Conservation (phyloP, 2,113 vertebrate species). For the Oostethus manadensis region DNA sequence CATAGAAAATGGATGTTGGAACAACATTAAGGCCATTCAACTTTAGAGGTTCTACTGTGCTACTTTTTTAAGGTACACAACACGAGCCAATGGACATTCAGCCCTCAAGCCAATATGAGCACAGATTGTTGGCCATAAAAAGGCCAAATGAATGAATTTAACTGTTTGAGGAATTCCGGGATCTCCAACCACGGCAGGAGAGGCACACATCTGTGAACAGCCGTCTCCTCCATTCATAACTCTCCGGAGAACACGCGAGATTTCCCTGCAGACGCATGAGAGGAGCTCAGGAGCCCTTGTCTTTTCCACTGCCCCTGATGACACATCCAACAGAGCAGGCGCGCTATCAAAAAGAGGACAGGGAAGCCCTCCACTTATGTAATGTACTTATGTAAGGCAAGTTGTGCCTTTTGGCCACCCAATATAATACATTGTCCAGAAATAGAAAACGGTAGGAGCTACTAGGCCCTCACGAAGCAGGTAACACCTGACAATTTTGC, state of each 20-base stretch:
- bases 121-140: background rate
- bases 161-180: slow-evolving; percentile 14
- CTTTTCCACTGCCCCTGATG: slow-evolving; percentile 37
- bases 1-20: no score
- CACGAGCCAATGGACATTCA: no score
- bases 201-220: slow-evolving; percentile 52
- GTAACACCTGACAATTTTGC: no score
- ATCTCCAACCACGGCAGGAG: slow-evolving; percentile 32
- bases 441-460: background rate
- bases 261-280: slow-evolving; percentile 45
- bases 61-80: no score
- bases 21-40: no score
- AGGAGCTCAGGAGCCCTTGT: slow-evolving; percentile 55
- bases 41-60: no score
- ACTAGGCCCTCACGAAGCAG: background rate
- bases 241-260: slow-evolving; percentile 54
- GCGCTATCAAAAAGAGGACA: slow-evolving; percentile 31
- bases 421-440: background rate
- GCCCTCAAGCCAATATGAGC: background rate
- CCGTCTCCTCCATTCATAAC: slow-evolving; percentile 36
- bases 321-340: slow-evolving; percentile 39
- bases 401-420: background rate
- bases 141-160: background rate
- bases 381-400: slow-evolving; percentile 16
- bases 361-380: slow-evolving; percentile 50